These are phyloP conservation scores for Cepaea nemoralis DNA, from an alignment of 1,140 invertebrate species.

Conservation along the genomic window DNA sequence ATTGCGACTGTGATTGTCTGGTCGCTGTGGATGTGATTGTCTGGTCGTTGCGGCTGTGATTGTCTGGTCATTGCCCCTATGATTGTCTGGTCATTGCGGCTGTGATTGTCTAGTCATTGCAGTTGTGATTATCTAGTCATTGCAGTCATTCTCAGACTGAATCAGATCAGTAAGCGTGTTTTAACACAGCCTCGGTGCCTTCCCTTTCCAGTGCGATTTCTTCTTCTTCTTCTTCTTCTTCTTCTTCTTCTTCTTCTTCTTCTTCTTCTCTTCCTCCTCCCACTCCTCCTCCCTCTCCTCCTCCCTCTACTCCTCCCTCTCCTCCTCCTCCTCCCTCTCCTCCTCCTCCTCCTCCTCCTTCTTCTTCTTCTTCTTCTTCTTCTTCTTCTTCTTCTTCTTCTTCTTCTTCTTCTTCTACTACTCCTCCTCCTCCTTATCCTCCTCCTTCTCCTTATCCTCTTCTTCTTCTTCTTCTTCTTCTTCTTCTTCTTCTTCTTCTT, in stretches of 20 bases:
- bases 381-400: conserved; percentile 19
- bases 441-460: no score
- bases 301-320: background rate
- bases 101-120: no score
- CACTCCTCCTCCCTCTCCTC: no score
- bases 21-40: no score
- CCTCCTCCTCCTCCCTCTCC: background rate
- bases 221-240: background rate
- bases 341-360: conserved; percentile 13
- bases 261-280: no score
- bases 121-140: background rate
- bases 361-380: background rate
- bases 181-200: background rate
- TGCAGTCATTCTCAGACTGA: background rate
- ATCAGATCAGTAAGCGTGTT: background rate
- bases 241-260: background rate
- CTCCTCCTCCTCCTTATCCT: no score
- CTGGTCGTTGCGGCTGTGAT: no score
- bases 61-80: no score
- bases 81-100: no score
- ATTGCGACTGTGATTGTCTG: no score
- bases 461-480: no score
- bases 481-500: background rate
- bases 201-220: background rate
- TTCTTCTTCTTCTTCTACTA: conserved; percentile 8